Evolutionary conservation across 1,140 invertebrate species (phyloP).

Genomic region (Calliphora vicina): DNA sequence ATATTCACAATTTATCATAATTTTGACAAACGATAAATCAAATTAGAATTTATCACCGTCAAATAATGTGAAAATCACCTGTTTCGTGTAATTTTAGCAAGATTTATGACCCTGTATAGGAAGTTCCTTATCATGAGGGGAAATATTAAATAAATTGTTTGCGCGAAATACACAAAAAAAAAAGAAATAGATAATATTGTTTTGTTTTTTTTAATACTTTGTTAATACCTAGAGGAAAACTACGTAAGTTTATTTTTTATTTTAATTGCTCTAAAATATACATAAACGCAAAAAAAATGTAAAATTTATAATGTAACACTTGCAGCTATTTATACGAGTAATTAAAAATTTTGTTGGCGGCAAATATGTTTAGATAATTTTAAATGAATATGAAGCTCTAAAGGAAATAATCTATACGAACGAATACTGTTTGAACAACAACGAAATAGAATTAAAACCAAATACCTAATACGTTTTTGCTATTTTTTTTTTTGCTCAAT

Average conservation of each 20-base stretch:
- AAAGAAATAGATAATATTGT: not conserved
- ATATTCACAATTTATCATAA: too few relatives aligned
- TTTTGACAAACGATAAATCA: too few relatives aligned
- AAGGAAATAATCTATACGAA: too few relatives aligned
- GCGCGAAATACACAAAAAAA: not conserved
- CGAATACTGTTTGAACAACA: not conserved
- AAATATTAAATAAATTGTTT: not conserved
- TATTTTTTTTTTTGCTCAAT: not conserved
- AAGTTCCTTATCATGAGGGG: too few relatives aligned
- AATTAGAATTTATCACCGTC: too few relatives aligned
- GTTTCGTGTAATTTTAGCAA: too few relatives aligned
- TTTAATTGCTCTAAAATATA: not conserved
- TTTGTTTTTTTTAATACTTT: not conserved
- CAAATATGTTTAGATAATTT: not conserved
- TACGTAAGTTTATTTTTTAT: too few relatives aligned
- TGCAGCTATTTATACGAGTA: not conserved
- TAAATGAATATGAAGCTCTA: not conserved
- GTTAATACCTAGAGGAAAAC: too few relatives aligned
- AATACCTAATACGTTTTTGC: not conserved
- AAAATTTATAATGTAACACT: slow-evolving; percentile 13
- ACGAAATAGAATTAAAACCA: not conserved
- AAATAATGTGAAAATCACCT: too few relatives aligned
- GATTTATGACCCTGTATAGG: too few relatives aligned
- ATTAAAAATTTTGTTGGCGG: slow-evolving; percentile 13
- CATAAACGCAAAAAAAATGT: not conserved